Evolutionary conservation across 2,888 invertebrate genomes (phyloP).

Genomic region (Dendrolimus houi): DNA sequence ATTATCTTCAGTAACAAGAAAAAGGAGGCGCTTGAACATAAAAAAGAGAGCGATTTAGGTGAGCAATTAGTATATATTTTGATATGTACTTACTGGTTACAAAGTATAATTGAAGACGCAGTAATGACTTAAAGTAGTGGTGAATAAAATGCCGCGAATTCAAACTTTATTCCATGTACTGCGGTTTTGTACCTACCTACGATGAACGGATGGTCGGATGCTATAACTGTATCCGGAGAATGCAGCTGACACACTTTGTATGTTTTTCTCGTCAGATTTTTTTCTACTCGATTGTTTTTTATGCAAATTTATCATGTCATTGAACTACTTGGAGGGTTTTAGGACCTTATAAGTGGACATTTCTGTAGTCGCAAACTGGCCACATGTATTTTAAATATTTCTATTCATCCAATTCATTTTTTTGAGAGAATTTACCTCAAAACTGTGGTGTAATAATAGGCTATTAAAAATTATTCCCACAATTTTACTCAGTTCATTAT

Average conservation of each 20-base stretch:
- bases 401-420: no score
- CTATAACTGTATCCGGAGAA: slow-evolving; percentile 35
- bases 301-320: neutral
- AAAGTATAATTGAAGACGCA: neutral
- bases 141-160: neutral
- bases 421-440: no score
- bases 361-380: no score
- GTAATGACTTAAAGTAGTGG: neutral
- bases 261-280: slow-evolving; percentile 10
- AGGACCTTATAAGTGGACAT: neutral
- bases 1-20: slow-evolving; percentile 48
- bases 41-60: slow-evolving; percentile 57
- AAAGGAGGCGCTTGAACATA: slow-evolving; percentile 45
- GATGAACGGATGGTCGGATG: slow-evolving; percentile 28
- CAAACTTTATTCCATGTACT: slow-evolving; percentile 7
- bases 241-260: slow-evolving; percentile 37
- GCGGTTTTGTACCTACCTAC: slow-evolving; percentile 16
- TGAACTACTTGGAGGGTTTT: neutral
- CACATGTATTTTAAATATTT: no score
- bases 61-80: slow-evolving; percentile 17
- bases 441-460: no score
- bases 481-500: no score
- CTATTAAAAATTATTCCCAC: no score
- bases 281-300: slow-evolving; percentile 9
- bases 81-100: slow-evolving; percentile 1